Evolutionary conservation across 30 jellyfish, hydroid and myxozoan species (phyloP).

Genomic region (Nemopilema nomurai): DNA sequence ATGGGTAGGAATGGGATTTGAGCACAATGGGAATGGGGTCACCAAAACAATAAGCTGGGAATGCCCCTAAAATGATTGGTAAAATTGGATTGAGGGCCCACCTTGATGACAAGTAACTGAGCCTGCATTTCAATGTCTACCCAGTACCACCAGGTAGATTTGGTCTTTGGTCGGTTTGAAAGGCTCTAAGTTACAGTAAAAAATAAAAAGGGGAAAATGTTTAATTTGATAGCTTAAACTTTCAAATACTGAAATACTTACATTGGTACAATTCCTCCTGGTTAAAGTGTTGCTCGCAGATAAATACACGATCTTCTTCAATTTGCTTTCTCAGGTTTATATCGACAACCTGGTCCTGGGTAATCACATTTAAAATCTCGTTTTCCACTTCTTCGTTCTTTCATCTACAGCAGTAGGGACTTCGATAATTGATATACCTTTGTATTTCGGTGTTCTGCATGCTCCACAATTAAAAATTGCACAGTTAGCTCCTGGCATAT

Average conservation of each 20-base stretch:
- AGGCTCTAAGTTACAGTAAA: background rate
- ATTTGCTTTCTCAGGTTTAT: conserved; percentile 1
- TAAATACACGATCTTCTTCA: background rate
- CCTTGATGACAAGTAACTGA: background rate
- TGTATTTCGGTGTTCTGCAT: conserved; percentile 51
- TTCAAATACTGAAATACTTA: background rate
- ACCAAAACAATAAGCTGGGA: background rate
- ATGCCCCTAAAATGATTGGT: background rate
- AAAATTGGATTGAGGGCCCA: background rate
- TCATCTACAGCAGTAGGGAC: conserved; percentile 76
- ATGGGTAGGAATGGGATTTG: background rate
- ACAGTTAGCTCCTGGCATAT: conserved; percentile 87
- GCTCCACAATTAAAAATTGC: conserved; percentile 65
- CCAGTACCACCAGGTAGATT: background rate
- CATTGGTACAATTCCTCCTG: conserved; percentile 13
- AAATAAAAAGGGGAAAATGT: background rate
- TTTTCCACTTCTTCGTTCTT: conserved; percentile 27
- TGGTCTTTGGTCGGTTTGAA: background rate
- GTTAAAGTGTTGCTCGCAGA: conserved; percentile 22
- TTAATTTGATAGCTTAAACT: background rate
- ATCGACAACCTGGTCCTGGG: conserved; percentile 17
- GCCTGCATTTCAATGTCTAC: background rate
- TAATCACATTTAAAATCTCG: conserved; percentile 7
- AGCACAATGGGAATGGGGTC: background rate
- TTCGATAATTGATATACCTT: conserved; percentile 52